These are phyloP conservation scores for Globodera rostochiensis DNA, from an alignment of 1,140 invertebrate species.

Conservation along the genomic window DNA sequence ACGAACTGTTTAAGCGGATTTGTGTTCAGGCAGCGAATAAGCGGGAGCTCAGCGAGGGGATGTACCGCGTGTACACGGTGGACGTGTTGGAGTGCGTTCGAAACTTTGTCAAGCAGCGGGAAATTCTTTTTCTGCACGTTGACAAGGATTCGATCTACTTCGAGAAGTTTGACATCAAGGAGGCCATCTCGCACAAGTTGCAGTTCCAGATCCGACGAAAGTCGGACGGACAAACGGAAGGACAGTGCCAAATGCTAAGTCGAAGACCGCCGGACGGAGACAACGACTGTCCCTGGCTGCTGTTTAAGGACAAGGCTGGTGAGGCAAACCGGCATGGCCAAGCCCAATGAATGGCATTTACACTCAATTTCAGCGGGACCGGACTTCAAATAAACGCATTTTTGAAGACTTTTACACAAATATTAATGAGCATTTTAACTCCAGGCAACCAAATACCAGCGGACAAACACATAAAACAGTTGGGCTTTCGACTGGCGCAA, in stretches of 20 bases:
- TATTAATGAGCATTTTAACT: background rate
- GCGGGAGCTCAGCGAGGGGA: background rate
- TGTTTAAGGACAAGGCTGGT: constrained; percentile 7
- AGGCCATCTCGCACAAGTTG: constrained; percentile 8
- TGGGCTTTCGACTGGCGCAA: constrained; percentile 1
- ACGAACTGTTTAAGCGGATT: background rate
- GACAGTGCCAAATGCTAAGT: background rate
- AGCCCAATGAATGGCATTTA: too few species aligned
- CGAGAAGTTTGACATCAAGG: constrained; percentile 9
- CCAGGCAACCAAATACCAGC: constrained; percentile 7
- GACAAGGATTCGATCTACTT: constrained; percentile 3
- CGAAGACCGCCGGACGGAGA: background rate
- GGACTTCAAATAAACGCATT: background rate
- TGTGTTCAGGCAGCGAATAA: background rate
- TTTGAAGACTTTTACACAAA: background rate
- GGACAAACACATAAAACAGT: constrained; percentile 3
- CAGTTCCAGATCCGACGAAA: background rate
- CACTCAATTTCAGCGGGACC: too few species aligned
- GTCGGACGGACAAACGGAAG: background rate
- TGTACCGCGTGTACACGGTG: constrained; percentile 1
- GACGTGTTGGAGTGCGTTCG: constrained; percentile 9
- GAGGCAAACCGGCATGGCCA: background rate
- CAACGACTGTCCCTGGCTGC: constrained; percentile 4
- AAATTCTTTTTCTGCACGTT: constrained; percentile 8
- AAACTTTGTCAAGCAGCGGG: background rate